These are phyloP conservation scores for Ophioninae sp. DNA, from an alignment of 2,888 invertebrate species.

Conservation along the genomic window DNA sequence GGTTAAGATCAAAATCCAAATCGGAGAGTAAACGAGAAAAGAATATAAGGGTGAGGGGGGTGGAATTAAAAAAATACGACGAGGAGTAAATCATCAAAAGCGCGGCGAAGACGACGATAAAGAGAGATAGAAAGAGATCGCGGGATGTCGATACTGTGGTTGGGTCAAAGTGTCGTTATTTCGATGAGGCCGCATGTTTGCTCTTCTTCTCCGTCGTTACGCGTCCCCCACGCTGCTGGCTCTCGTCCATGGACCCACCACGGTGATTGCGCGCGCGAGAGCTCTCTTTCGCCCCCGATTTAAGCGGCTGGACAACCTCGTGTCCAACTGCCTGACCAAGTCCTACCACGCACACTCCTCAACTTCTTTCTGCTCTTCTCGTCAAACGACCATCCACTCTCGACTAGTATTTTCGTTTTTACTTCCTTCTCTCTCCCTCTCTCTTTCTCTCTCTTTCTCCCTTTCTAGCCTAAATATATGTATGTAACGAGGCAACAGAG, in stretches of 20 bases:
- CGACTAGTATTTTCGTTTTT: slow-evolving; percentile 33
- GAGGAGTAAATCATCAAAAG: slow-evolving; percentile 31
- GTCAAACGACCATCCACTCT: slow-evolving; percentile 55
- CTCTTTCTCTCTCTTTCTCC: not conserved
- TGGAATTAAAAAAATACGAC: slow-evolving; percentile 35
- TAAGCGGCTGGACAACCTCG: slow-evolving; percentile 20
- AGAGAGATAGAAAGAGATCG: slow-evolving; percentile 13
- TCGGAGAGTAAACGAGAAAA: slow-evolving; percentile 20
- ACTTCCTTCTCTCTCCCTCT: slow-evolving; percentile 9
- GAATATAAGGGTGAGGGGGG: slow-evolving; percentile 46
- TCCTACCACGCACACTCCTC: slow-evolving; percentile 7
- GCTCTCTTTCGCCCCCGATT: slow-evolving; percentile 39
- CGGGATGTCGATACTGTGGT: slow-evolving; percentile 42
- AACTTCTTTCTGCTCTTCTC: slow-evolving; percentile 17
- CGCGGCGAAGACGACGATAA: slow-evolving; percentile 11
- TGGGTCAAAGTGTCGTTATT: slow-evolving; percentile 65
- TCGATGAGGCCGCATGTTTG: slow-evolving; percentile 57
- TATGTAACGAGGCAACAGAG: slow-evolving; percentile 62
- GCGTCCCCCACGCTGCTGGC: not conserved
- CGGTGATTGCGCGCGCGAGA: slow-evolving; percentile 47
- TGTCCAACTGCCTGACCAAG: slow-evolving; percentile 29
- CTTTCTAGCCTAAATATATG: slow-evolving; percentile 19
- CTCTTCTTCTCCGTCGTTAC: slow-evolving; percentile 27
- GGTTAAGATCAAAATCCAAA: slow-evolving; percentile 44
- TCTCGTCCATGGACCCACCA: slow-evolving; percentile 52